A percentile compares a stretch with the other conserved stretches of the same genome.
phyloP scores from a whole-genome alignment of 2,888 invertebrate species.

The Nymphalis c-album region DNA sequence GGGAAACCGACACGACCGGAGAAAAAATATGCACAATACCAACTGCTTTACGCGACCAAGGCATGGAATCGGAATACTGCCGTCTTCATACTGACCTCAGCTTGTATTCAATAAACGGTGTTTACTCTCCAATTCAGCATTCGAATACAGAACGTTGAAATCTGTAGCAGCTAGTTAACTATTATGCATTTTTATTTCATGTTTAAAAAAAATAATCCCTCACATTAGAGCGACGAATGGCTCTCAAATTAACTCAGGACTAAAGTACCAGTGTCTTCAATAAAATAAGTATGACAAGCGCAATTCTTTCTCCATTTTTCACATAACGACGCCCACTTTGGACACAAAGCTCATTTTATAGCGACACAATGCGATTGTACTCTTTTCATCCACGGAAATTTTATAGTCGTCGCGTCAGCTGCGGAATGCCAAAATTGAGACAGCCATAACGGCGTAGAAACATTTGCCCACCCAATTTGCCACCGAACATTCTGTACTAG shows the following conservation, averaged over 20 bases:
- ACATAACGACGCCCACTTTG: slow-evolving; percentile 69
- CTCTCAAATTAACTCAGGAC: slow-evolving; percentile 11
- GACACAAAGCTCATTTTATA: slow-evolving; percentile 76
- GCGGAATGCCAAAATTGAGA: slow-evolving; percentile 72
- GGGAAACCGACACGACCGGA: too few species aligned
- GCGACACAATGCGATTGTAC: slow-evolving; percentile 77
- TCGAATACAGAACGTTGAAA: too few species aligned
- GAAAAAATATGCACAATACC: too few species aligned
- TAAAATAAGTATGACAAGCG: slow-evolving; percentile 60
- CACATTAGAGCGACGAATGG: slow-evolving; percentile 3
- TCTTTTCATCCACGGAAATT: slow-evolving; percentile 75
- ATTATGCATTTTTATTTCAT: too few species aligned
- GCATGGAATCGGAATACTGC: too few species aligned
- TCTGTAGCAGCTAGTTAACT: too few species aligned
- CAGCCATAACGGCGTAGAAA: slow-evolving; percentile 49
- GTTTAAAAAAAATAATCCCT: too few species aligned
- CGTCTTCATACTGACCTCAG: too few species aligned
- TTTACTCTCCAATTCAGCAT: too few species aligned
- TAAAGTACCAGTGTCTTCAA: slow-evolving; percentile 11
- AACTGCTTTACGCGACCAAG: too few species aligned
- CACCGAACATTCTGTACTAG: slow-evolving; percentile 12
- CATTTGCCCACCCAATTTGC: slow-evolving; percentile 20
- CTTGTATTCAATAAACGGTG: too few species aligned
- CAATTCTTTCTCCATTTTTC: slow-evolving; percentile 77
- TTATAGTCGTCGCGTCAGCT: slow-evolving; percentile 74